Percentiles rank a stretch among this genome's conserved stretches.
Evolutionary conservation across 2,797 vertebrate species (phyloP).

Genomic region (Morus bassanus): DNA sequence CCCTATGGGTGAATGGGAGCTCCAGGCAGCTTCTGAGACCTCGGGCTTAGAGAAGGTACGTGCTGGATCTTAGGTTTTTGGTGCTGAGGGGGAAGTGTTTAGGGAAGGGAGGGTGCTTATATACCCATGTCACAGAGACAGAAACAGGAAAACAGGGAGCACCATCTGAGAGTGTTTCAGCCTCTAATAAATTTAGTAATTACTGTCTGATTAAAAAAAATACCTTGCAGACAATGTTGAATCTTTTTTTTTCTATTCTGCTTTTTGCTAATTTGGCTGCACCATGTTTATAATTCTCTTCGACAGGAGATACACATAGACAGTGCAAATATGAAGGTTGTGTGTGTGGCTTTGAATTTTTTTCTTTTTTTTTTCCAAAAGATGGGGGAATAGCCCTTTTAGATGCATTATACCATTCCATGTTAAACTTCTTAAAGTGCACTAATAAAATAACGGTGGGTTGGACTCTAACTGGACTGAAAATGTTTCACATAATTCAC

Average conservation of each 20-base stretch:
- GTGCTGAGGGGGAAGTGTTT: neutral
- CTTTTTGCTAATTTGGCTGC: neutral
- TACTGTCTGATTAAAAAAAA: neutral
- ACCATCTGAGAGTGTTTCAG: neutral
- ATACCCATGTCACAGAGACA: neutral
- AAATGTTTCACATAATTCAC: neutral
- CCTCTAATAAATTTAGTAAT: neutral
- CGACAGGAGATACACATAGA: accelerated
- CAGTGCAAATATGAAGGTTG: neutral
- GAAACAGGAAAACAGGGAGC: neutral
- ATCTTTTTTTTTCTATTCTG: neutral
- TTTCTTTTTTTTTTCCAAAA: neutral
- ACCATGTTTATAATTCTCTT: neutral
- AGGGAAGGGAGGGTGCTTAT: neutral
- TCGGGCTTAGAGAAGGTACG: neutral
- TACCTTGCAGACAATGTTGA: neutral
- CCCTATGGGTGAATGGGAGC: neutral
- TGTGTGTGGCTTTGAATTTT: neutral
- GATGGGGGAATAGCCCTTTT: neutral
- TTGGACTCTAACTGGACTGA: neutral
- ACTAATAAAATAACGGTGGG: neutral
- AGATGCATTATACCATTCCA: neutral
- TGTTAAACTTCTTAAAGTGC: neutral
- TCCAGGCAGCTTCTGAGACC: neutral
- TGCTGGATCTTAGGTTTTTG: neutral